Conservation (phyloP, 2,888 invertebrate genomes). For the Hesperia comma region DNA sequence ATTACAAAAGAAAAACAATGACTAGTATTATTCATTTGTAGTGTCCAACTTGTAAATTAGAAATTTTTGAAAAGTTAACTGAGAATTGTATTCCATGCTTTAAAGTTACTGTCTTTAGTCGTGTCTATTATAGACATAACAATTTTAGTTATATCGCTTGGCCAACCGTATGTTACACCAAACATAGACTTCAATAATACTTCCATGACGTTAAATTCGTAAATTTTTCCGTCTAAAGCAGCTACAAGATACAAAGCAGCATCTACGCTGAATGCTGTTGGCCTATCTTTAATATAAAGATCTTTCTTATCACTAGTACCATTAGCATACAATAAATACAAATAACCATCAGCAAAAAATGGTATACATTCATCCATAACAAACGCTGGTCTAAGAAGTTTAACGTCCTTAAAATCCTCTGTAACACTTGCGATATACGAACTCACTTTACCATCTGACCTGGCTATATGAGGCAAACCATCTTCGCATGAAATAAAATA, state of each 20-base stretch:
- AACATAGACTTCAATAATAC: conserved; percentile 64
- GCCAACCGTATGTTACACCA: conserved; percentile 48
- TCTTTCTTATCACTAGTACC: conserved; percentile 64
- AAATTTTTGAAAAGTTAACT: neutral
- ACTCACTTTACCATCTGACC: conserved; percentile 49
- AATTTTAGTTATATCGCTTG: conserved; percentile 58
- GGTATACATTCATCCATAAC: conserved; percentile 67
- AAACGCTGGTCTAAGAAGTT: conserved; percentile 64
- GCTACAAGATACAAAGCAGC: conserved; percentile 65
- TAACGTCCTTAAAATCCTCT: conserved; percentile 59
- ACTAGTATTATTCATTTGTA: conserved; percentile 7
- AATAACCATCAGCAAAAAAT: conserved; percentile 60
- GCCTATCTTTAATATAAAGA: conserved; percentile 55
- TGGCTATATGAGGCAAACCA: conserved; percentile 55
- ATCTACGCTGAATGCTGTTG: conserved; percentile 65
- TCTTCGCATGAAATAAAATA: conserved; percentile 65
- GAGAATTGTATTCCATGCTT: conserved; percentile 19
- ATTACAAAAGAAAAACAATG: neutral
- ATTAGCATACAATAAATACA: conserved; percentile 61
- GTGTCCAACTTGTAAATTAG: neutral
- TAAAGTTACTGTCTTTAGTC: conserved; percentile 52
- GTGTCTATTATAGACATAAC: conserved; percentile 61
- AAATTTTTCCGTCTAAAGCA: conserved; percentile 66
- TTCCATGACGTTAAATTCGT: conserved; percentile 71
- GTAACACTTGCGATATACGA: conserved; percentile 51